Conservation (phyloP, 2,888 invertebrate genomes). For the Chymomyza amoena region DNA sequence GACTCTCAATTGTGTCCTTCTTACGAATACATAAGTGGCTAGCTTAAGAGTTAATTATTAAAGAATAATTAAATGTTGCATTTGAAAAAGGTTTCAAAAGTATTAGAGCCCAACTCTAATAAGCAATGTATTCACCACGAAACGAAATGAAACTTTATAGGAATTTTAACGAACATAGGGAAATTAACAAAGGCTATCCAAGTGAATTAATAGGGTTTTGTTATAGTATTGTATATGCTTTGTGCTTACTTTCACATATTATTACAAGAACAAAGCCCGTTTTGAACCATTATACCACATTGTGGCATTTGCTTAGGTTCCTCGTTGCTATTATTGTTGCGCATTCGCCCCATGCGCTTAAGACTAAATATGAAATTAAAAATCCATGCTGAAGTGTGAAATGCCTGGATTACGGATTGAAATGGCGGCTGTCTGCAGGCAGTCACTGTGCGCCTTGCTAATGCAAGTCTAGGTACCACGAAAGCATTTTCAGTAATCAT, state of each 20-base stretch:
- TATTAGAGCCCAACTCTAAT: too few species aligned
- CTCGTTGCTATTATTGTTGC: conserved; percentile 30
- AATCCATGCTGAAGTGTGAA: conserved; percentile 72
- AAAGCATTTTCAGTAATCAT: conserved; percentile 44
- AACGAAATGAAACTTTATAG: too few species aligned
- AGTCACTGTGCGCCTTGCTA: conserved; percentile 24
- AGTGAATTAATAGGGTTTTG: too few species aligned
- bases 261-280: neutral
- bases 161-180: too few species aligned
- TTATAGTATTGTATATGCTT: too few species aligned
- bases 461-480: conserved; percentile 27
- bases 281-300: conserved; percentile 30
- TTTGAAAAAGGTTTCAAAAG: too few species aligned
- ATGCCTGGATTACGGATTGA: conserved; percentile 41
- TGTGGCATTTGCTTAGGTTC: conserved; percentile 6
- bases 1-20: too few species aligned
- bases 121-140: too few species aligned
- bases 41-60: too few species aligned
- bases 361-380: conserved; percentile 70
- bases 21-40: too few species aligned
- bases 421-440: conserved; percentile 41
- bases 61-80: too few species aligned
- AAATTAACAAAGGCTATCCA: too few species aligned
- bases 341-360: conserved; percentile 37
- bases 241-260: neutral